phyloP scores from a whole-genome alignment of 2,888 invertebrate genomes.

The Pocota personata region DNA sequence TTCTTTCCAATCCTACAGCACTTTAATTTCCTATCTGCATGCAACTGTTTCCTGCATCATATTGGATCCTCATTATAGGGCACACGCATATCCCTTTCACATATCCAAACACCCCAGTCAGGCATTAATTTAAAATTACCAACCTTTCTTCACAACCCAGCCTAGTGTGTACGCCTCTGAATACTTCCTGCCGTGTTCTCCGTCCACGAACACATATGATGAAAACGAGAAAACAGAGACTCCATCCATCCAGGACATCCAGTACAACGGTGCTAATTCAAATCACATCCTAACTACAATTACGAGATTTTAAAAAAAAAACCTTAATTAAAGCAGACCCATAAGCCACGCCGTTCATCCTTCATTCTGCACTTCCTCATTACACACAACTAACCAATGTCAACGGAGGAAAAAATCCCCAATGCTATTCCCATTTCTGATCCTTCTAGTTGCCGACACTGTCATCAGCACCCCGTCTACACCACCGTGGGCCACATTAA shows the following conservation, averaged over 20 bases:
- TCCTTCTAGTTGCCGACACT: conserved; percentile 40
- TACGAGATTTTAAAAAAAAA: conserved; percentile 42
- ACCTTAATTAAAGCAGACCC: conserved; percentile 63
- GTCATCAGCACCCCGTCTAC: conserved; percentile 42
- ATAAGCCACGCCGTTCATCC: not conserved
- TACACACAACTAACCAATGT: conserved; percentile 68
- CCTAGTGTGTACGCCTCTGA: conserved; percentile 13
- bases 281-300: conserved; percentile 70
- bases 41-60: not conserved
- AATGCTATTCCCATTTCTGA: conserved; percentile 7
- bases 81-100: conserved; percentile 32
- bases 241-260: conserved; percentile 52
- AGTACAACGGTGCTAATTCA: conserved; percentile 70
- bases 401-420: conserved; percentile 50
- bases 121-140: conserved; percentile 65
- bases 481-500: conserved; percentile 51
- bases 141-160: conserved; percentile 31
- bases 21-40: not conserved
- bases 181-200: conserved; percentile 31
- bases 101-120: conserved; percentile 20
- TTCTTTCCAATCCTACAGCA: not conserved
- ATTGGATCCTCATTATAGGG: conserved; percentile 36
- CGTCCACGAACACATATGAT: not conserved
- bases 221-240: not conserved
- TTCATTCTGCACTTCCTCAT: conserved; percentile 45